Evolutionary conservation across 2,888 invertebrate genomes (phyloP).

Genomic region (Ochlodes sylvanus): DNA sequence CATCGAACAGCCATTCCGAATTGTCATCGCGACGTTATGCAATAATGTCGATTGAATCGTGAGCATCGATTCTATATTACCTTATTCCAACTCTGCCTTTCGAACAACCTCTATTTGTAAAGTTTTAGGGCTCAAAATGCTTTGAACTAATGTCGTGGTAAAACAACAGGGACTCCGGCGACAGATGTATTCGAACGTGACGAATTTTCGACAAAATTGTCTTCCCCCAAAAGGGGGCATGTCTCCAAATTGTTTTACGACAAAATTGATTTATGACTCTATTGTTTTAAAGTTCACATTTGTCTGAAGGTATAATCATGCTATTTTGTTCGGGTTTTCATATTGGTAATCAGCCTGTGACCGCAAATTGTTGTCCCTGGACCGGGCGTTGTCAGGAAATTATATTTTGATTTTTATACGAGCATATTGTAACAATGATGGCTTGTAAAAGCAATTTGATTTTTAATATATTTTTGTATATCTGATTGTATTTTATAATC

Average conservation of each 20-base stretch:
- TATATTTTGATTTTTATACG: conserved; percentile 82
- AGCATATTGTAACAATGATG: conserved; percentile 57
- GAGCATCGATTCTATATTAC: conserved; percentile 67
- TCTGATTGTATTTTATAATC: not conserved
- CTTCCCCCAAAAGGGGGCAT: conserved; percentile 54
- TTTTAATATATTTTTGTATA: not conserved
- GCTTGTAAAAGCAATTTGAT: conserved; percentile 45
- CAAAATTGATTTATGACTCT: conserved; percentile 45
- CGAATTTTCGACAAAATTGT: conserved; percentile 77
- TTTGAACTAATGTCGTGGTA: not conserved
- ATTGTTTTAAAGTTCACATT: conserved; percentile 48
- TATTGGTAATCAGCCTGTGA: conserved; percentile 82
- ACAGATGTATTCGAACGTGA: conserved; percentile 84
- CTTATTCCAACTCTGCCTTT: not conserved
- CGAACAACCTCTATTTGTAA: not conserved
- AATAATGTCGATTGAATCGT: conserved; percentile 70
- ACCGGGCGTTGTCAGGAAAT: conserved; percentile 79
- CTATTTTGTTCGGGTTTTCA: conserved; percentile 65
- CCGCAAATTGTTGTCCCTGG: conserved; percentile 85
- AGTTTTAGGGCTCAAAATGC: conserved; percentile 38
- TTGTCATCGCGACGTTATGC: conserved; percentile 83
- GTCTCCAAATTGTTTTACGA: conserved; percentile 25
- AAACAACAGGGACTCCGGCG: conserved; percentile 50
- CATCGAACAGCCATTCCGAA: conserved; percentile 66
- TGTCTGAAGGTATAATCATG: conserved; percentile 42